Conservation (phyloP, 2,797 vertebrate species). For the Artibeus lituratus region DNA sequence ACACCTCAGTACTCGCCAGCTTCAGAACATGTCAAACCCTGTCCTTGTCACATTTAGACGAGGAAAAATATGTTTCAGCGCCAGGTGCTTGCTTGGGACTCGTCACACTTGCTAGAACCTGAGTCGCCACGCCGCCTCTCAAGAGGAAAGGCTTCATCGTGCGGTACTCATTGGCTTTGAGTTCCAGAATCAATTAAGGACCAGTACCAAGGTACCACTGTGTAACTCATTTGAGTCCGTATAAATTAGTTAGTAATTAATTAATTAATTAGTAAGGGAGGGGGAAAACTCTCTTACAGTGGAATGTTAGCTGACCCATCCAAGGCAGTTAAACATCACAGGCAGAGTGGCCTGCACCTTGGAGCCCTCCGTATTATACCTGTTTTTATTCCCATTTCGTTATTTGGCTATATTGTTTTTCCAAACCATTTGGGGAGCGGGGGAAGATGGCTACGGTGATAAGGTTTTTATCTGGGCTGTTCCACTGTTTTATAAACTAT, state of each 20-base stretch:
- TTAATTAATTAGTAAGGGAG: background rate
- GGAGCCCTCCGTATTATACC: rapidly evolving
- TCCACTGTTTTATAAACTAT: background rate
- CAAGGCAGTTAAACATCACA: background rate
- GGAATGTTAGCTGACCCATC: background rate
- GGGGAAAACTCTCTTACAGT: background rate
- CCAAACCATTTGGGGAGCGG: background rate
- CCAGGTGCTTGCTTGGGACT: no score
- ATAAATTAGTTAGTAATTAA: background rate
- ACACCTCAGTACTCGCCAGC: background rate
- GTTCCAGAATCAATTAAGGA: no score
- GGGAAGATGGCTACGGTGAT: no score
- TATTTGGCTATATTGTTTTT: background rate
- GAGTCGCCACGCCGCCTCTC: no score
- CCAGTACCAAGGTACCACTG: no score
- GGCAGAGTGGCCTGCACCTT: rapidly evolving
- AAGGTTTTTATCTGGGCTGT: background rate
- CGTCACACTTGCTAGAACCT: no score
- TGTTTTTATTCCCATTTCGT: background rate
- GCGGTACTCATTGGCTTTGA: no score
- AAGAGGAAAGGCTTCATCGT: background rate
- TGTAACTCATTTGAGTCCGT: background rate
- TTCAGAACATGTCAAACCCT: background rate
- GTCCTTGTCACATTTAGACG: background rate
- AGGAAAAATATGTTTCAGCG: background rate